Evolutionary conservation across 2,797 vertebrate genomes (phyloP), one percentile per base, ranked within the genome.

Genomic region (Sylvilagus floridanus): DNA sequence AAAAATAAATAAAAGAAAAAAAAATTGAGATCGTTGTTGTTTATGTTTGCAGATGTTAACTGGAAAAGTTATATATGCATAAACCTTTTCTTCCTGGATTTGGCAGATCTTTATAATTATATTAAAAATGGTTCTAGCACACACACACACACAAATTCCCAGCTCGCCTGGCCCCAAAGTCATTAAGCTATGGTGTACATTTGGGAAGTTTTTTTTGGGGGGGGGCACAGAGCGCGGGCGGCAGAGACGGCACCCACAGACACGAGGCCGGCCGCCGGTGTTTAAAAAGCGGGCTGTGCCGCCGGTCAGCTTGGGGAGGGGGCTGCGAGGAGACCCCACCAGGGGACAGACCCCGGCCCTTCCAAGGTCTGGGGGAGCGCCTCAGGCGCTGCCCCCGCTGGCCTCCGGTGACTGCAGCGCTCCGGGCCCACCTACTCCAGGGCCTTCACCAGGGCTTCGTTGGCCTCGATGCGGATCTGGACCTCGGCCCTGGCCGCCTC

Each of bases 371-470:
- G 42, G 42, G 42, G 42, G 42, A n/a, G n/a, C 35, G 35, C 35
- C 35, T 35, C 35, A 35, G 35, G 35, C 35, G 35, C 35, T 35
- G 35, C 35, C 35, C 35, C 35, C 35, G 35, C 35, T 35, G 35
- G 35, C 35, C 35, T 35, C 35, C 35, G 8, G 42, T 17, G 13
- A 47, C 42, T 19, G 54, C 54, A 57, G 54, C 54, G 54, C 54
- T 5, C 54, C 13, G 14, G 54, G 54, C 75, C 35, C 24, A 0
- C 63, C 96, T 97, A 97, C 97, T 99, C 99, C 97, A 99, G 98
- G 47, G 99, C 99, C 97, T 99, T 99, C 81, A 99, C 98, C 13
- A 99, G 98, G 69, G 99, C 99, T 96, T 99, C 99, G 0, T 98
- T 99, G 94, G 99, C 99, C 94, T 99, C 99, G 90, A 99, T 98